phyloP scores from a whole-genome alignment of 2,113 vertebrate genomes.

The Chloropsis hardwickii region DNA sequence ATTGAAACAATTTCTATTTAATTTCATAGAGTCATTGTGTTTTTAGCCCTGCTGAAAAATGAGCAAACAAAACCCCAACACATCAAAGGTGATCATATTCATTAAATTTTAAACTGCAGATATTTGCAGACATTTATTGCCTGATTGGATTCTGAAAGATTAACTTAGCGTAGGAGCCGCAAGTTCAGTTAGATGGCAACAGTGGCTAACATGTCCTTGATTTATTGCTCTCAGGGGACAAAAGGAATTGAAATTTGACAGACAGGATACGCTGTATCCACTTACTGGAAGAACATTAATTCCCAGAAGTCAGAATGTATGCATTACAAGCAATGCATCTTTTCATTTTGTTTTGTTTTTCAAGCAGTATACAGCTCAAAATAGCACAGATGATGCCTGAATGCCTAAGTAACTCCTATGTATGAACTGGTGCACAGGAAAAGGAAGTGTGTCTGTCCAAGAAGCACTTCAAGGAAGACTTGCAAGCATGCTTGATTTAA shows the following conservation, averaged over 20 bases:
- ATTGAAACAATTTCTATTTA: background rate
- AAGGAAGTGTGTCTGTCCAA: conserved; percentile 36
- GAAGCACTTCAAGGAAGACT: conserved; percentile 3
- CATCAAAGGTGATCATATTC: background rate
- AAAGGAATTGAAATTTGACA: conserved; percentile 54
- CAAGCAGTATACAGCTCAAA: background rate
- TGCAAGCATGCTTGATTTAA: background rate
- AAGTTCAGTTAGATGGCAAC: conserved; percentile 41
- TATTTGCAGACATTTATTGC: conserved; percentile 13
- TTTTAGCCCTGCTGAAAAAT: background rate
- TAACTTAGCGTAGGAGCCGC: background rate
- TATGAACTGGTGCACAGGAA: background rate
- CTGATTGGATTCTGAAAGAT: conserved; percentile 33
- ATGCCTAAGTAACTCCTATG: background rate
- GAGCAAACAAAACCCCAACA: background rate
- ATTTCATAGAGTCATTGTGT: background rate
- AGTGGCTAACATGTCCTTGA: conserved; percentile 25
- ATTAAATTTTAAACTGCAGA: conserved; percentile 44
- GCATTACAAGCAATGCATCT: conserved; percentile 19
- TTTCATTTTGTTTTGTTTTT: conserved; percentile 38
- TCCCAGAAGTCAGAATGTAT: conserved; percentile 44
- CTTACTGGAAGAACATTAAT: conserved; percentile 48
- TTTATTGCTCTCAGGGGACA: conserved; percentile 49
- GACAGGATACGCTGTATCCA: background rate
- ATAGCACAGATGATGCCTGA: background rate